Base-by-base conservation (phyloP, 2,797 vertebrate species). In the Hafferia zeledoni region DNA sequence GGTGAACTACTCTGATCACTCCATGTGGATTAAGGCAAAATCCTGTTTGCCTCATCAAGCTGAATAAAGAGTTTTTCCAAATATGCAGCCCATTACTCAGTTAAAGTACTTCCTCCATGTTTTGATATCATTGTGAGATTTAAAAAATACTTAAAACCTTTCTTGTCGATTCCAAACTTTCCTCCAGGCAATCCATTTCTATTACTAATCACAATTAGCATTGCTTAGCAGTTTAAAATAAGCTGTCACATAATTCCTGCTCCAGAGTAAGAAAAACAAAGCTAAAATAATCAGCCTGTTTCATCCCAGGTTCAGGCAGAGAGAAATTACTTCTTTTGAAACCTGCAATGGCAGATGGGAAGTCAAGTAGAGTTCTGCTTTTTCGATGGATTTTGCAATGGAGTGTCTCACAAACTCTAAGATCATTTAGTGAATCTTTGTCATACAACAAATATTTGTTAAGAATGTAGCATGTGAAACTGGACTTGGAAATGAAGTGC, bases 181-280 rank as follows among this genome's bases (percentile, higher is more conserved):
- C 56, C 83, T 87, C 18, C 60, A 95, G 71, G 86, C 81, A 77
- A 71, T 75, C 35, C 65, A 52, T 77, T 12, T 78, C 68, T 77
- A 61, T 89, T 28, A 41, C 49, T 53, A 90, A 79, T 82, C 30
- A 6, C 61, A 65, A 80, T 91, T 83, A 94, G 43, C 27, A 15
- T 65, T 93, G 33, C 49, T 80, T 92, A 74, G 64, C 24, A 60
- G 39, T 95, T 70, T 83, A 77, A 93, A 95, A 68, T 60, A 89
- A 80, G 3, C 23, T 87, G 46, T 70, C 53, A 77, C 43, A 60
- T 82, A 90, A 90, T 77, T 92, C 56, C 33, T 84, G 22, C 56
- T 93, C 18, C 27, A 74, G 25, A 89, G 10, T 31, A 60, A 77
- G 78, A 77, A 74, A 57, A 87, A 85, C 20, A 77, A 90, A 64